phyloP scores from a whole-genome alignment of 2,113 vertebrate genomes.

The Balaenoptera acutorostrata region DNA sequence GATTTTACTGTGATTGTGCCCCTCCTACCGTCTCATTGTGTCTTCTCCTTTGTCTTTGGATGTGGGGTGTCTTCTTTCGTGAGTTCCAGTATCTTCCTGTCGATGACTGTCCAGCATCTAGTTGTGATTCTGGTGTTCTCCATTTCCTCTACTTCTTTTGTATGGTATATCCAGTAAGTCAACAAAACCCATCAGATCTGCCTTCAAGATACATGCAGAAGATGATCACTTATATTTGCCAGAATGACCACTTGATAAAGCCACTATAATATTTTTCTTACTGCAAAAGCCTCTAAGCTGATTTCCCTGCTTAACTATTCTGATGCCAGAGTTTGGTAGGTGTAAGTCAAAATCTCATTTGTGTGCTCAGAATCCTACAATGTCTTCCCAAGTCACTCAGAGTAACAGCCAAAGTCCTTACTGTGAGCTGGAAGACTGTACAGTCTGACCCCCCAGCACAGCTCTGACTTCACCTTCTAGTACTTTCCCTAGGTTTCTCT shows the following conservation, averaged over 20 bases:
- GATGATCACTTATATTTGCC: not conserved
- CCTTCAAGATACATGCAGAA: not conserved
- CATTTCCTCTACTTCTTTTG: not conserved
- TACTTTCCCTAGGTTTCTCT: not conserved
- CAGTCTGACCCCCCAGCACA: not conserved
- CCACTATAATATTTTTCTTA: not conserved
- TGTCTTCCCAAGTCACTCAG: not conserved
- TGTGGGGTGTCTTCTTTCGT: too few species aligned
- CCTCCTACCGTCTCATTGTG: too few species aligned
- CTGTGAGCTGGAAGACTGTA: not conserved
- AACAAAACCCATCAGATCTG: not conserved
- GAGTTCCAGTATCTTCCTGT: too few species aligned
- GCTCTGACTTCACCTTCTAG: not conserved
- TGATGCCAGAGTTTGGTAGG: not conserved
- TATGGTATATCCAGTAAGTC: not conserved
- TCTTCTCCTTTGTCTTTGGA: too few species aligned
- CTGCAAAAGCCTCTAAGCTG: not conserved
- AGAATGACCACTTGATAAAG: not conserved
- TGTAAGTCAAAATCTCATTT: not conserved
- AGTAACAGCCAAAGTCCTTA: not conserved
- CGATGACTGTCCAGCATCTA: too few species aligned
- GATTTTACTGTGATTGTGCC: too few species aligned
- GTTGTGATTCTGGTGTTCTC: too few species aligned
- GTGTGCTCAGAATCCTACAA: not conserved
- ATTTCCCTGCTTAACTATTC: not conserved